These are phyloP conservation scores for Artibeus lituratus DNA, from an alignment of 2,797 vertebrate genomes.

Conservation along the genomic window DNA sequence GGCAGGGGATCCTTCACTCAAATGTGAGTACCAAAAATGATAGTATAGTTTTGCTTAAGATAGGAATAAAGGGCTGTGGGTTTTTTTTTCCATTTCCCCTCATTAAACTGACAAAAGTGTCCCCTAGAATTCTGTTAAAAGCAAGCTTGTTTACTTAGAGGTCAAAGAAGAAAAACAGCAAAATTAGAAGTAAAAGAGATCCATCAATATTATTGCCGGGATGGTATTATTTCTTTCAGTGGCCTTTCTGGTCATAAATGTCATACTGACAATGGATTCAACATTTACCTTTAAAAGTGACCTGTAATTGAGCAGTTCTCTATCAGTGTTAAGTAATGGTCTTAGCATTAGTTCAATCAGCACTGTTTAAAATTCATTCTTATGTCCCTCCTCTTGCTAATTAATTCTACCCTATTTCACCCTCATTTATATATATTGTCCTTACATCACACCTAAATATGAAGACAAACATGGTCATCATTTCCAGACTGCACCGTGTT, in stretches of 20 bases:
- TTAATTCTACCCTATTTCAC: background rate
- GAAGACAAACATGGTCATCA: background rate
- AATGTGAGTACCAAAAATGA: conserved; percentile 16
- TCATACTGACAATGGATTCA: background rate
- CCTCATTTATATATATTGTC: background rate
- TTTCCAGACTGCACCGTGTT: background rate
- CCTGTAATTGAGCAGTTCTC: background rate
- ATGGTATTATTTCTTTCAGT: background rate
- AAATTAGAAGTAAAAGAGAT: background rate
- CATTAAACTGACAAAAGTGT: conserved; percentile 33
- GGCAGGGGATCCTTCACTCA: background rate
- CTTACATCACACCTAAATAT: background rate
- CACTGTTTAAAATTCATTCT: background rate
- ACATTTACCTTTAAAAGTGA: background rate
- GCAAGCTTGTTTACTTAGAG: conserved; percentile 21
- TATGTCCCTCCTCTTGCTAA: background rate
- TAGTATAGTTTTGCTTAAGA: conserved; percentile 1
- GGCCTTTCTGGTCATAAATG: background rate
- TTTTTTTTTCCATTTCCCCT: background rate
- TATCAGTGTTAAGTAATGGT: background rate
- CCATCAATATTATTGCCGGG: background rate
- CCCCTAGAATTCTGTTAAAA: conserved; percentile 32
- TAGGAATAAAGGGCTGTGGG: background rate
- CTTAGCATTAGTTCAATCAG: background rate
- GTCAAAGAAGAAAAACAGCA: conserved; percentile 42